These are phyloP conservation scores for Vanessa atalanta DNA, from an alignment of 1,140 invertebrate species.

Conservation along the genomic window DNA sequence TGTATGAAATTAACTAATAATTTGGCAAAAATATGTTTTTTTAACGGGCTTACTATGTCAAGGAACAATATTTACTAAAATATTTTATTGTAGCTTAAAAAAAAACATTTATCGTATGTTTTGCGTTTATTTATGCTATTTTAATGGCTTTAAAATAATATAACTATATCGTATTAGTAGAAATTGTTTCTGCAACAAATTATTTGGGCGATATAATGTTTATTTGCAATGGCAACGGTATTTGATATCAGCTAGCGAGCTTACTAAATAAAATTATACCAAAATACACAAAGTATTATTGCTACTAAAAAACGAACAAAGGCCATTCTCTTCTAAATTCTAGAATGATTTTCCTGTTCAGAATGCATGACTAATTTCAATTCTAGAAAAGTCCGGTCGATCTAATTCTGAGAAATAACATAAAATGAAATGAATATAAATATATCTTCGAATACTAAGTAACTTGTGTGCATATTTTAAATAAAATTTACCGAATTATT, in stretches of 20 bases:
- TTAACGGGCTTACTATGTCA: not conserved
- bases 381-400: not conserved
- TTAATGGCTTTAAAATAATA: not conserved
- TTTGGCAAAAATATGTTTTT: not conserved
- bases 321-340: not conserved
- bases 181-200: conserved; percentile 9
- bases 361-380: not conserved
- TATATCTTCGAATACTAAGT: not conserved
- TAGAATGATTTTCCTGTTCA: not conserved
- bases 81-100: not conserved
- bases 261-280: no score
- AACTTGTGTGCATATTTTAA: no score
- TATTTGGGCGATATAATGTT: conserved; percentile 1
- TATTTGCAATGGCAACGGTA: conserved; percentile 19
- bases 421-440: not conserved
- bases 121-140: not conserved
- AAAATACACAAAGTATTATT: no score
- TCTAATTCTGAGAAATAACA: not conserved
- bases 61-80: conserved; percentile 12
- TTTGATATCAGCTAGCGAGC: not conserved
- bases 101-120: not conserved
- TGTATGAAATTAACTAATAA: not conserved
- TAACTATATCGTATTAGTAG: conserved; percentile 9
- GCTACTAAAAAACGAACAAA: not conserved
- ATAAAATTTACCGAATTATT: no score